Evolutionary conservation across 2,888 invertebrate species (phyloP), one percentile per base, ranked within the genome.

Genomic region (Mythimna impura): DNA sequence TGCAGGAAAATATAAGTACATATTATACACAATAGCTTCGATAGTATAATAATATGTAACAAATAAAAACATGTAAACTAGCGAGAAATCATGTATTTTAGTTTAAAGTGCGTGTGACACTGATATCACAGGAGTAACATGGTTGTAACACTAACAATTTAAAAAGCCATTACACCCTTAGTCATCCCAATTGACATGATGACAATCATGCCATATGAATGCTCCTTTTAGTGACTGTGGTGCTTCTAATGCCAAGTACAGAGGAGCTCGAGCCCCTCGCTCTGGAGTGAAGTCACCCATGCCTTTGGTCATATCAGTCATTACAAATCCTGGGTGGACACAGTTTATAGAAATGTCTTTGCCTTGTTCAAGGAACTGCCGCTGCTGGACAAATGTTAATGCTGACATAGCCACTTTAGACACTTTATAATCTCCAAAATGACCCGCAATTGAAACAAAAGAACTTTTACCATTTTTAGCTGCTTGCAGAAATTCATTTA

Each of bases 401-500:
- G 96, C 96, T 20, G 95, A 95, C 91, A 96, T 83, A 43, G 96
- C 96, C 67, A 96, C 96, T 90, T 96, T 96, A 67, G 96, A 96
- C 78, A 96, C 96, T 92, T 96, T 96, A 83, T 96, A 96, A 89
- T 96, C 96, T 86, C 95, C 94, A 88, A 93, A 94, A 85, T 92
- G 93, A 17, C 96, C 96, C 20, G 96, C 96, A 89, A 95, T 96
- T 63, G 95, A 91, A 30, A 93, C 85, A 91, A 92, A 95, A 71
- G 94, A 82, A 84, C 65, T 93, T 91, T 92, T 94, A 66, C 95
- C 95, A 88, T 94, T 96, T 81, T 93, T 95, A 84, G 96, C 94
- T 70, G 97, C 96, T 93, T 94, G 91, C 66, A 97, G 94, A 89
- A 97, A 97, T 73, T 97, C 95, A 84, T 96, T 94, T 85, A 97